Evolutionary conservation across 2,113 vertebrate genomes (phyloP).

Genomic region (Lagopus leucura): DNA sequence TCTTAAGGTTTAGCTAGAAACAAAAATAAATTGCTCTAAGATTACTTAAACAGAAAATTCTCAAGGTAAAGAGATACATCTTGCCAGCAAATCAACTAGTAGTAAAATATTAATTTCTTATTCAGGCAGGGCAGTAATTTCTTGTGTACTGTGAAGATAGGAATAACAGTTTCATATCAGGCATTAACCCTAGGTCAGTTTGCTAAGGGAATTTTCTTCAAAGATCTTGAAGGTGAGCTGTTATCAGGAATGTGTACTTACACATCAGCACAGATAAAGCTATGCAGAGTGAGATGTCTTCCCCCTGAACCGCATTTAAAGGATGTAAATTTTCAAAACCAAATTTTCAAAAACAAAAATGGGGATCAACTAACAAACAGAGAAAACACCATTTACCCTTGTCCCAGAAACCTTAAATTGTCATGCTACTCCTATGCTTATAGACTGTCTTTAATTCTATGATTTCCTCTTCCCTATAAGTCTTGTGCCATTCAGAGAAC

Average conservation of each 20-base stretch:
- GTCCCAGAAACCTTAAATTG: background rate
- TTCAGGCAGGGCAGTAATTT: slow-evolving; percentile 8
- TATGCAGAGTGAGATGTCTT: background rate
- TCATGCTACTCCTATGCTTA: background rate
- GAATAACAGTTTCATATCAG: background rate
- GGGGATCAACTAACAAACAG: background rate
- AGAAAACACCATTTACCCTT: background rate
- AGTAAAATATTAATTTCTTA: slow-evolving; percentile 44
- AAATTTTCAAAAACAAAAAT: background rate
- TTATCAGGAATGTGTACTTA: background rate
- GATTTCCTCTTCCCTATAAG: background rate
- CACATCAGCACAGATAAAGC: background rate
- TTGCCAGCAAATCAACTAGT: background rate
- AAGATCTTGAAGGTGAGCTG: background rate
- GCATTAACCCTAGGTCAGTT: slow-evolving; percentile 6
- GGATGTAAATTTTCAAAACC: background rate
- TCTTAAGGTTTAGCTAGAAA: background rate
- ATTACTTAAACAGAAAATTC: slow-evolving; percentile 25
- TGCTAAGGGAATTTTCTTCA: background rate
- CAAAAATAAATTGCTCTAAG: background rate
- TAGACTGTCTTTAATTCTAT: background rate
- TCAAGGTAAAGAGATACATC: slow-evolving; percentile 10
- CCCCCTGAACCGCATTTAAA: background rate
- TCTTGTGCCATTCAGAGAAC: background rate
- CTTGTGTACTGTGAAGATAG: background rate